phyloP scores from a whole-genome alignment of 2,113 vertebrate genomes.

The Pan troglodytes region NHGRI_mPanTro3-v2.1_pri NC_072416.2:4426501-4427000 shows the following conservation, averaged over 20 bases:
- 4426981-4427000: neutral
- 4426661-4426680: neutral
- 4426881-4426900: neutral
- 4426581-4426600: too few species aligned
- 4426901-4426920: neutral
- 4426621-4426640: too few species aligned
- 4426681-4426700: neutral
- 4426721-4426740: neutral
- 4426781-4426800: neutral
- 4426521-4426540: neutral
- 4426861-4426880: neutral
- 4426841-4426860: conserved; percentile 30
- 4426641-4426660: neutral
- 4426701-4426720: neutral
- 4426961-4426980: neutral
- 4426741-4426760: neutral
- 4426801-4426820: conserved; percentile 25
- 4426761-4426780: neutral
- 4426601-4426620: neutral
- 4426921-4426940: neutral
- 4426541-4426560: too few species aligned
- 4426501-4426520: neutral
- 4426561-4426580: too few species aligned
- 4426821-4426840: neutral
- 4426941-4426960: neutral